Evolutionary conservation across 2,888 invertebrate genomes (phyloP).

Genomic region (Standfussiana lucernea): DNA sequence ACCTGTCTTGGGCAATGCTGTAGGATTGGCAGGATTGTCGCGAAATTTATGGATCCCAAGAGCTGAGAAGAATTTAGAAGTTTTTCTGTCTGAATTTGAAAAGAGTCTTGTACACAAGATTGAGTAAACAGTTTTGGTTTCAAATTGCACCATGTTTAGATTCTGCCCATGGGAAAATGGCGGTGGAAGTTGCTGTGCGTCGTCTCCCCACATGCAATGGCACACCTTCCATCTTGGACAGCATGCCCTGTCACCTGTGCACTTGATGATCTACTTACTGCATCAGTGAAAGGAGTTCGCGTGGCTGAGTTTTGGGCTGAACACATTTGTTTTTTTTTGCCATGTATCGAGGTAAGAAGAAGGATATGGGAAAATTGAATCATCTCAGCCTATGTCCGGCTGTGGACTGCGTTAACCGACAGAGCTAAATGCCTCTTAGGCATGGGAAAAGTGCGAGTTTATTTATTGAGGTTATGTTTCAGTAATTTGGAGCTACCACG

Average conservation of each 20-base stretch:
- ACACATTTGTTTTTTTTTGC: too few relatives aligned
- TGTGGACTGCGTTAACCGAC: background rate
- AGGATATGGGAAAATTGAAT: background rate
- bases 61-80: slow-evolving; percentile 9
- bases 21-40: slow-evolving; percentile 12
- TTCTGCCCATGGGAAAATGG: background rate
- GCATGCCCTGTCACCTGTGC: too few relatives aligned
- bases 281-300: too few relatives aligned
- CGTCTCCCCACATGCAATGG: too few relatives aligned
- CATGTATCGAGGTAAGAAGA: too few relatives aligned
- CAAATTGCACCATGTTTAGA: background rate
- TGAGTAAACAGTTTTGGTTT: background rate
- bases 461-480: background rate
- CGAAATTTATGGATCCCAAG: slow-evolving; percentile 29
- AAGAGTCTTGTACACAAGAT: background rate
- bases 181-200: too few relatives aligned
- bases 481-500: background rate
- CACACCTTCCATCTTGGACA: too few relatives aligned
- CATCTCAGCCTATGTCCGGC: background rate
- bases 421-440: background rate
- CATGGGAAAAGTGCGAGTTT: background rate
- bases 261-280: too few relatives aligned
- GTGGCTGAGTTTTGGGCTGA: too few relatives aligned
- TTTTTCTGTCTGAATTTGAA: slow-evolving; percentile 1
- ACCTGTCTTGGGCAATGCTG: slow-evolving; percentile 20